Base-by-base conservation (phyloP, 2,888 invertebrate genomes). In the Microplitis deprimator region DNA sequence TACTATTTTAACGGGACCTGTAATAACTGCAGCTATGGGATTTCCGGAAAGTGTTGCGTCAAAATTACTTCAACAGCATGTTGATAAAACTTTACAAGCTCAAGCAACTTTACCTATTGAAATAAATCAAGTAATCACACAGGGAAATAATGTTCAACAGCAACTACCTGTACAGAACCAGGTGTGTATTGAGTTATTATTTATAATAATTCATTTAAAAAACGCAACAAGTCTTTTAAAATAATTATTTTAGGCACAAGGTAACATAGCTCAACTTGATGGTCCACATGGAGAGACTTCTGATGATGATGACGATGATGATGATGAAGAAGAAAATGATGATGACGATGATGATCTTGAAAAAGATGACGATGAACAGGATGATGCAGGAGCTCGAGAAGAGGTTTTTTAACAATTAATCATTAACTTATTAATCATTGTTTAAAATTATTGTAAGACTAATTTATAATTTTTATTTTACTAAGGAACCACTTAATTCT, bases 401-500 rank as follows among this genome's bases (percentile, higher is more conserved):
- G 89, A 90, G 84, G 89, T 89, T 39, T 5, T 8, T 40, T 5
- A 84, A 65, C 87, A 86, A 80, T 88, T 88, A 78, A 88, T n/a
- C n/a, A n/a, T n/a, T n/a, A n/a, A n/a, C 39, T 68, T 38, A 69
- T 41, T 38, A 70, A 29, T 60, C n/a, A 69, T 69, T 62, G 8
- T 17, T 60, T 40, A 17, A 41, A 1, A 2, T 16, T n/a, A 10
- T 10, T 50, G 67, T 40, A 65, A 7, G 16, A n/a, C 38, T 60
- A 8, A 20, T 10, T 38, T 50, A 6, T 39, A 69, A 41, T 10
- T 74, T 73, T 60, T 74, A 77, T 76, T 64, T 80, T 65, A 83
- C 83, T 59, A 79, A 98, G 92, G 98, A 98, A 88, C 98, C 98
- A 0, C 91, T 99, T 0, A 98, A 98, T 90, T 98, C 98, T 5